Evolutionary conservation across 2,113 vertebrate species (phyloP).

Genomic region (Carassius carassius): DNA sequence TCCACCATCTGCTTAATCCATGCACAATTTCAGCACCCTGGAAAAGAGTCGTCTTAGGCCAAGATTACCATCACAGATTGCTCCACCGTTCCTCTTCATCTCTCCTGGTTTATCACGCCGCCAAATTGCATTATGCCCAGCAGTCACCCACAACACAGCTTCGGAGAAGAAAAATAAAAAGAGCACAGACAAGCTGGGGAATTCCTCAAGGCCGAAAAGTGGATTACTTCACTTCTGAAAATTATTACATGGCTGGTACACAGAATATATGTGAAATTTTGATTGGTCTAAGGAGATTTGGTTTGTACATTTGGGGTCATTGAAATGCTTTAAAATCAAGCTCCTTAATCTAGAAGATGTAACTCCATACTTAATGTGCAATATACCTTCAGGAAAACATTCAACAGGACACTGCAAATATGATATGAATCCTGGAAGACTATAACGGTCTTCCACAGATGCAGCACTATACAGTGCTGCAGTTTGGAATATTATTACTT

Average conservation of each 20-base stretch:
- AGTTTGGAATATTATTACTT: background rate
- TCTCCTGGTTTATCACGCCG: constrained; percentile 60
- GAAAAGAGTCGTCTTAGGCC: constrained; percentile 81
- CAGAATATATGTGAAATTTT: constrained; percentile 70
- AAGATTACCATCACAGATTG: constrained; percentile 83
- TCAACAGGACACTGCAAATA: background rate
- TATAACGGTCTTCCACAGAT: background rate
- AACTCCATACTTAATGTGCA: constrained; percentile 54
- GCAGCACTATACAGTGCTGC: background rate
- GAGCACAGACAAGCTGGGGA: constrained; percentile 73
- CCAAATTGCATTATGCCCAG: constrained; percentile 72
- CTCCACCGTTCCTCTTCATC: constrained; percentile 65
- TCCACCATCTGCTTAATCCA: constrained; percentile 88
- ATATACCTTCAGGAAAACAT: constrained; percentile 2
- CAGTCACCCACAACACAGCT: constrained; percentile 64
- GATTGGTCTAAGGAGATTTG: constrained; percentile 65
- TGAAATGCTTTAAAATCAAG: constrained; percentile 66
- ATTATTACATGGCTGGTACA: constrained; percentile 79
- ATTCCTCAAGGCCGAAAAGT: constrained; percentile 75
- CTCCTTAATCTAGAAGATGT: constrained; percentile 64
- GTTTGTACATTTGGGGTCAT: constrained; percentile 67
- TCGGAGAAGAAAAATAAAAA: constrained; percentile 55
- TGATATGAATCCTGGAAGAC: background rate
- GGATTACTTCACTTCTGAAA: constrained; percentile 78
- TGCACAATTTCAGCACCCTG: constrained; percentile 81